Conservation (phyloP, 2,797 vertebrate species). For the Novumbra hubbsi region DNA sequence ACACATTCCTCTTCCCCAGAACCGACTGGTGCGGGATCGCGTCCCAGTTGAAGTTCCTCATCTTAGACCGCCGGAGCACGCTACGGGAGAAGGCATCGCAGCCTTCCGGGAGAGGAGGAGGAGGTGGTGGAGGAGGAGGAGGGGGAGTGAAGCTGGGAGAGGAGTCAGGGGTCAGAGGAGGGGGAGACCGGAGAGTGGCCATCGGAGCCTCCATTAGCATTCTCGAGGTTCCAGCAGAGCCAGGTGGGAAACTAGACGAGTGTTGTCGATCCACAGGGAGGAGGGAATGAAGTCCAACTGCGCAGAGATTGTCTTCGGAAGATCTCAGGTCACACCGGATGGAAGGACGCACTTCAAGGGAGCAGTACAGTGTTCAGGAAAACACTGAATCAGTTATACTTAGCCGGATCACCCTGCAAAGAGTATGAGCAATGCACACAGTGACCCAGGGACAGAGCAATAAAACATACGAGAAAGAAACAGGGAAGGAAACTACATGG, state of each 20-base stretch:
- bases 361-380: no score
- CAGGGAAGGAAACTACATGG: background rate
- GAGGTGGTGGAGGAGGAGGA: constrained; percentile 32
- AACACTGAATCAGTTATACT: no score
- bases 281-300: background rate
- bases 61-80: constrained; percentile 63
- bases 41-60: constrained; percentile 84
- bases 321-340: background rate
- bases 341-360: background rate
- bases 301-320: background rate
- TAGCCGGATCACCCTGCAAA: no score
- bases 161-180: constrained; percentile 28
- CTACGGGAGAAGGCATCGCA: constrained; percentile 35
- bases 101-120: background rate
- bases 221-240: constrained; percentile 7
- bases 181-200: background rate
- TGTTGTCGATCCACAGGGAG: background rate
- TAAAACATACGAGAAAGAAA: background rate
- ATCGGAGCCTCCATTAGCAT: constrained; percentile 60
- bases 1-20: constrained; percentile 75
- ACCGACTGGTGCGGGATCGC: constrained; percentile 76
- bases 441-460: background rate
- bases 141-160: constrained; percentile 12
- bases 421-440: background rate
- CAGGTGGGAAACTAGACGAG: background rate